Evolutionary conservation across 1,140 invertebrate species (phyloP).

Genomic region (Caenorhabditis latens): DNA sequence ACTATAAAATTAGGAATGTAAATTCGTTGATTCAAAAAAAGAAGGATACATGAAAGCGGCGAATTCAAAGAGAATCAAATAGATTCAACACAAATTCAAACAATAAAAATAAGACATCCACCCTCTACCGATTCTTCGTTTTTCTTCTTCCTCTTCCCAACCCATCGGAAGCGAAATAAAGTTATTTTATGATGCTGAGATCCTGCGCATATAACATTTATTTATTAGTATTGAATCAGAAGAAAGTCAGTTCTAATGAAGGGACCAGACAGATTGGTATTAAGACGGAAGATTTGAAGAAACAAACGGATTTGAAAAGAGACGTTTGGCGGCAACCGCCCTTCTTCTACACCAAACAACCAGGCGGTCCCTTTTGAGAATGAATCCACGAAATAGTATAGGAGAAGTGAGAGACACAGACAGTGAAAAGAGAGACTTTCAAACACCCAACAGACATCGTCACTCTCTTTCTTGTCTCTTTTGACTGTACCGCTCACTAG

Average conservation of each 20-base stretch:
- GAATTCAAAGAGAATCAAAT: conserved; percentile 6
- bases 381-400: conserved; percentile 3
- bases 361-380: conserved; percentile 48
- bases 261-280: conserved; percentile 19
- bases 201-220: conserved; percentile 21
- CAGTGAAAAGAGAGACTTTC: background rate
- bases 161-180: background rate
- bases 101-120: conserved; percentile 16
- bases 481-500: conserved; percentile 10
- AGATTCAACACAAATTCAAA: conserved; percentile 42
- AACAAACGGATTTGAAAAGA: conserved; percentile 34
- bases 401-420: background rate
- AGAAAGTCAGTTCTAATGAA: background rate
- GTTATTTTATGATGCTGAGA: conserved; percentile 31
- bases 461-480: conserved; percentile 22
- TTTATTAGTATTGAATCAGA: background rate
- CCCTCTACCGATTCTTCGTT: background rate
- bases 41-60: background rate
- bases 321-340: conserved; percentile 46
- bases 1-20: conserved; percentile 1
- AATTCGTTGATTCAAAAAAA: background rate
- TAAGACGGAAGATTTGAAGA: background rate
- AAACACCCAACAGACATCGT: conserved; percentile 32
- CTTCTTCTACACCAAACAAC: background rate
- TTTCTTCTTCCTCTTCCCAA: background rate